phyloP scores from a whole-genome alignment of 2,797 vertebrate species.

The Forpus xanthops region DNA sequence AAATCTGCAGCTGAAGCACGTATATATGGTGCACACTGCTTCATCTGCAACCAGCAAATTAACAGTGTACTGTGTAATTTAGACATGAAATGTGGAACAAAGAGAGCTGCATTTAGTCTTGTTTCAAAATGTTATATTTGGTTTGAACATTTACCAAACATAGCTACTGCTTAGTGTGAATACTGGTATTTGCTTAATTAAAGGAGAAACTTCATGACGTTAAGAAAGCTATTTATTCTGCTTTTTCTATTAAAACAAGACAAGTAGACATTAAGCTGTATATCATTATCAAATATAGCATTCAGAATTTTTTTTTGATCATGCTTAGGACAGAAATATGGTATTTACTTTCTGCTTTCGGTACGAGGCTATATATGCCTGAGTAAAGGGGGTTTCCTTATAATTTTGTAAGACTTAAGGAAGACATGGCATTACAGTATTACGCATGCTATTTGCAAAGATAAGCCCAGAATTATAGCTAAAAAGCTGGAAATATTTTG shows the following conservation, averaged over 20 bases:
- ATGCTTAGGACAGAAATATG: neutral
- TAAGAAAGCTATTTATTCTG: neutral
- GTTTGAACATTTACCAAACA: neutral
- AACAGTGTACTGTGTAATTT: neutral
- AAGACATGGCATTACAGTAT: constrained; percentile 36
- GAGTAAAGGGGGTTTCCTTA: neutral
- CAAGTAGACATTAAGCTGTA: neutral
- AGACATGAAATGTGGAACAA: neutral
- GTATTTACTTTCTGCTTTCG: neutral
- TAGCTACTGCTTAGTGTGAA: neutral
- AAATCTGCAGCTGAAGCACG: neutral
- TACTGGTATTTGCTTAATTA: neutral
- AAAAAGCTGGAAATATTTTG: constrained; percentile 44
- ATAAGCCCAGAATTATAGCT: constrained; percentile 26
- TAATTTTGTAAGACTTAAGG: constrained; percentile 21
- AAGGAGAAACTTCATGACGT: neutral
- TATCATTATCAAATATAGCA: neutral
- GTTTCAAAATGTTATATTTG: neutral
- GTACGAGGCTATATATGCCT: neutral
- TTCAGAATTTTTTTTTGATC: neutral
- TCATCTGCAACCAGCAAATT: neutral
- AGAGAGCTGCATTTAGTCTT: neutral
- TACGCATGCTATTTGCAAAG: constrained; percentile 22
- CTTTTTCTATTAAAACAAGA: neutral
- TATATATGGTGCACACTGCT: neutral